Base-by-base conservation (phyloP, 2,113 vertebrate genomes). In the Campylomormyrus numenius region DNA sequence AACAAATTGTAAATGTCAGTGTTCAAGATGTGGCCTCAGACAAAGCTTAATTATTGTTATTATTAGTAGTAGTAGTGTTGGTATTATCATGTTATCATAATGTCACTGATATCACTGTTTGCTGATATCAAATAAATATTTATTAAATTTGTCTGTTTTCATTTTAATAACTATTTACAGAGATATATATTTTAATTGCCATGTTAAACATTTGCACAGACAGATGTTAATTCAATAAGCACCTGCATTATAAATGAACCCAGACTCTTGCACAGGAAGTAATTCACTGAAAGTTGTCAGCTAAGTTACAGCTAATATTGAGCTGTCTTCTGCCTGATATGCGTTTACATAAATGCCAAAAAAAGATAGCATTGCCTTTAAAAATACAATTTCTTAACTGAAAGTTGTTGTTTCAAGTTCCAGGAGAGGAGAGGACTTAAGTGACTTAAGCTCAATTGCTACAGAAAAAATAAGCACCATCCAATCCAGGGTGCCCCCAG, bases 81-180 rank as follows among this genome's bases (percentile, higher is more conserved):
- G 4, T 39, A 42, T 39, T 80, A 42, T 39, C 5, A 31, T 91
- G 89, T 39, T 77, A 39, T 70, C 11, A 27, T 91, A 89, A 91
- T 91, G 95, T 96, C 94, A 95, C 95, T 95, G 96, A 95, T 95
- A 95, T 94, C 96, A 95, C 96, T 94, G 95, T 96, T 96, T 93
- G 94, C 95, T 95, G 94, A 96, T 95, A 97, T 97, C 95, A 96
- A 97, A 97, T 97, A 97, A 97, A 97, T 97, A 97, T 96, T 97
- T 96, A 97, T 97, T 95, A 94, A 94, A 95, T 96, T 96, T 96
- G 49, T 93, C 17, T 3, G 49, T 48, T 88, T 49, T 77, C 8
- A 24, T 90, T 27, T 86, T 56, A 49, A 6, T 13, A 49, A 27
- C n/a, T 4, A 21, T 46, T n/a, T 49, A 50, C 21, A 31, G 10